phyloP scores from a whole-genome alignment of 2,797 vertebrate genomes.

The Cuniculus paca region DNA sequence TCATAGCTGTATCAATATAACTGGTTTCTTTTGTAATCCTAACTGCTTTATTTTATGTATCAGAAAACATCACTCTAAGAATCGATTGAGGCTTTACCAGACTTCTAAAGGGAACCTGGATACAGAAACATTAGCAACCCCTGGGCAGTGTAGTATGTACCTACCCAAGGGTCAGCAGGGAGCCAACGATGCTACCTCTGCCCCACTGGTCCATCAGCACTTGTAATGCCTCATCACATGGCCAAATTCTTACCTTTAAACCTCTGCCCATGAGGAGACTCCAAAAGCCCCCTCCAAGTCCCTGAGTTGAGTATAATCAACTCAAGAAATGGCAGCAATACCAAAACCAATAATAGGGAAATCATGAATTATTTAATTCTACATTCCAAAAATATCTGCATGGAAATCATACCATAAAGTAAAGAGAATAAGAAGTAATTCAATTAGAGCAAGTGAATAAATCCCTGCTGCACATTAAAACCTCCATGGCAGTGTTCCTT shows the following conservation, averaged over 20 bases:
- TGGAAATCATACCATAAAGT: slow-evolving; percentile 79
- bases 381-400: slow-evolving; percentile 80
- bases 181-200: not conserved
- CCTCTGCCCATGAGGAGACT: slow-evolving; percentile 33
- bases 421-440: slow-evolving; percentile 77
- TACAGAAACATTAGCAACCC: not conserved
- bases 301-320: slow-evolving; percentile 70
- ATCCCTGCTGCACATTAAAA: slow-evolving; percentile 65
- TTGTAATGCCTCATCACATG: not conserved
- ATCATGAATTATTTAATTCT: slow-evolving; percentile 84
- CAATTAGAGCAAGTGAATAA: slow-evolving; percentile 75
- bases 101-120: not conserved
- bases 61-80: slow-evolving; percentile 36
- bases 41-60: slow-evolving; percentile 2
- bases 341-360: slow-evolving; percentile 77
- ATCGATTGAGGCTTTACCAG: not conserved
- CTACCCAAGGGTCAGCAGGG: not conserved
- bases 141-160: not conserved
- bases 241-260: slow-evolving; percentile 58
- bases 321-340: slow-evolving; percentile 76
- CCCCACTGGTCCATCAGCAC: not conserved
- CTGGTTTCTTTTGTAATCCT: slow-evolving; percentile 23
- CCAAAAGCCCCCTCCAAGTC: slow-evolving; percentile 34
- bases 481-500: slow-evolving; percentile 48
- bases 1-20: not conserved